A percentile compares a stretch with the other conserved stretches of the same genome.
phyloP scores from a whole-genome alignment of 2,797 vertebrate genomes.

The Macropodus opercularis region DNA sequence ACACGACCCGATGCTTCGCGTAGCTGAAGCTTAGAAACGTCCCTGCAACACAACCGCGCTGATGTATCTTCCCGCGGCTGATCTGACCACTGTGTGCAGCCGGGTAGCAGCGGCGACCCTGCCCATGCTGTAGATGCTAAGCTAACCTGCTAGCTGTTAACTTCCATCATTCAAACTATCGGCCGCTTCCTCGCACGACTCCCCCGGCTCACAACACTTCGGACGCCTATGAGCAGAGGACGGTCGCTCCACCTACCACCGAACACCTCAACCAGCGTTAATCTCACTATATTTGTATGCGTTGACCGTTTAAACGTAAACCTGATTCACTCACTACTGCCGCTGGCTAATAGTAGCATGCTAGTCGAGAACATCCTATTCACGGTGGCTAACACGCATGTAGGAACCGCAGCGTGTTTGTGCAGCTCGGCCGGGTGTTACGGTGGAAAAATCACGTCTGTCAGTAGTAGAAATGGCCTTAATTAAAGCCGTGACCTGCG shows the following conservation, averaged over 20 bases:
- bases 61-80: accelerated
- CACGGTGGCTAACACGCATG: conserved; percentile 45
- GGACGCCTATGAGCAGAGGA: accelerated
- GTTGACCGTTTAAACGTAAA: not conserved
- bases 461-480: accelerated
- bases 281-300: too few species aligned
- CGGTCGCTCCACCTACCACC: not conserved
- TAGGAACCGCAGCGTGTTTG: conserved; percentile 17
- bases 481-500: accelerated
- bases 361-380: not conserved
- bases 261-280: accelerated
- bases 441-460: not conserved
- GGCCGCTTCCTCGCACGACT: conserved; percentile 33
- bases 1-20: accelerated
- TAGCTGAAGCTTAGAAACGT: accelerated
- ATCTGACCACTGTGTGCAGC: conserved; percentile 9
- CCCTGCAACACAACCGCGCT: accelerated
- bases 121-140: conserved; percentile 57
- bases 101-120: conserved; percentile 50
- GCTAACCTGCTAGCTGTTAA: conserved; percentile 41
- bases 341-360: conserved; percentile 46
- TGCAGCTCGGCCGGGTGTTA: not conserved
- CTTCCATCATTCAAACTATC: conserved; percentile 37
- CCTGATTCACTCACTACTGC: not conserved
- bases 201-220: not conserved